Base-by-base conservation (phyloP, 1,140 invertebrate species). In the Reticulitermes speratus region DNA sequence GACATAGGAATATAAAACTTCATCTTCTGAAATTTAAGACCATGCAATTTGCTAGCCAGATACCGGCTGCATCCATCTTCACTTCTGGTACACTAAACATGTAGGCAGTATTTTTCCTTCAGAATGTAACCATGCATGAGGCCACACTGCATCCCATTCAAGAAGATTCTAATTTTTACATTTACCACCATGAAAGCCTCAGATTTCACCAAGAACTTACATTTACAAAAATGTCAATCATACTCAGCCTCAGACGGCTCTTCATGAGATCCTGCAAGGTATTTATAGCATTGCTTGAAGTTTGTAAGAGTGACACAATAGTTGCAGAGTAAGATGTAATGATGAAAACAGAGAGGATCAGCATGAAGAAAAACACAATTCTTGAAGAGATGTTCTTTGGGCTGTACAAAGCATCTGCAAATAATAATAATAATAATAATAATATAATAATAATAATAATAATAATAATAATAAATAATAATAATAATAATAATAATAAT, bases 281-380 rank as follows among this genome's bases (percentile, higher is more conserved):
- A 30, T 84, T 84, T 21, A 84, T 84, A 25, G 48, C 23, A 16
- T 45, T 12, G 16, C 83, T 45, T 45, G 83, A 55, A 11, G 83
- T 45, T 14, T 84, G 83, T 16, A 84, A 32, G 8, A 45, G 32
- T 30, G 83, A 55, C 19, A 84, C 83, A n/a, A 84, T 55, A n/a
- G 48, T 84, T n/a, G 44, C 83, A 30, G 83, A 84, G n/a, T 84
- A 84, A 30, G 83, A 84, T 2, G 83, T 84, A 30, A 84, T 45
- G 8, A 84, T 9, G 16, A 84, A 84, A 8, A 75, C 65, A 8
- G 65, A 3, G n/a, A 75, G 65, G 25, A 75, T 25, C 25, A 75
- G 65, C 65, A 75, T 75, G 65, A 25, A 75, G 65, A 75, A 30
- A 25, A 75, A 75, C 2, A 75, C 65, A 14, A 75, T 30, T 30